Evolutionary conservation across 2,888 invertebrate genomes (phyloP), one percentile per base, ranked within the genome.

Genomic region (Pteria penguin): DNA sequence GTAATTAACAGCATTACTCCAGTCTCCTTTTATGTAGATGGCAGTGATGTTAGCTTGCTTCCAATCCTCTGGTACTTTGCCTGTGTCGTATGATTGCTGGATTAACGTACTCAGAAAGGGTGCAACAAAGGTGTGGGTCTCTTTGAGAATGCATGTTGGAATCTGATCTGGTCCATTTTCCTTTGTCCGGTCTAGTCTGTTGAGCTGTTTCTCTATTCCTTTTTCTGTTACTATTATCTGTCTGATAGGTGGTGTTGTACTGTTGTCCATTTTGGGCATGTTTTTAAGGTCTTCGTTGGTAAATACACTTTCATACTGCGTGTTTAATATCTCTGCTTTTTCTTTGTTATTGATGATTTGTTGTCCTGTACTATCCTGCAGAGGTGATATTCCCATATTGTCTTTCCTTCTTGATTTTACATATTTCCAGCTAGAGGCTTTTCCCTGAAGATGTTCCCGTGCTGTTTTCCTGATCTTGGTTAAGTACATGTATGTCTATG

Each of bases 31-130:
- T 45, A 14, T 45, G 45, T 45, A 45, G 45, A 45, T 45, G 1
- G 45, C 45, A 45, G 45, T 45, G 45, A 45, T 45, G 0, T 45
- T 45, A 45, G 45, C 45, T 45, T 61, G 61, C 27, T 27, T 61
- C 26, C 61, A 61, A 27, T 26, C 27, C 24, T 61, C 27, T 26
- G 61, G 61, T 61, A 27, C 27, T 24, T 24, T 27, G 14, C 61
- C 61, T 14, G 2, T 61, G 61, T 61, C 29, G n/a, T 61, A 61
- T n/a, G 61, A 61, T 61, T 61, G n/a, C 27, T 61, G 61, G 27
- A 61, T 27, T 24, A 61, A 29, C 14, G 27, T n/a, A 61, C 61
- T 27, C 27, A 61, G 27, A 27, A 61, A 1, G 24, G 61, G 2
- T 27, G 57, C 57, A 22, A 57, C 24, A 5, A n/a, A 57, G 18